Conservation (phyloP, 2,888 invertebrate species). For the Eremobia ochroleuca region DNA sequence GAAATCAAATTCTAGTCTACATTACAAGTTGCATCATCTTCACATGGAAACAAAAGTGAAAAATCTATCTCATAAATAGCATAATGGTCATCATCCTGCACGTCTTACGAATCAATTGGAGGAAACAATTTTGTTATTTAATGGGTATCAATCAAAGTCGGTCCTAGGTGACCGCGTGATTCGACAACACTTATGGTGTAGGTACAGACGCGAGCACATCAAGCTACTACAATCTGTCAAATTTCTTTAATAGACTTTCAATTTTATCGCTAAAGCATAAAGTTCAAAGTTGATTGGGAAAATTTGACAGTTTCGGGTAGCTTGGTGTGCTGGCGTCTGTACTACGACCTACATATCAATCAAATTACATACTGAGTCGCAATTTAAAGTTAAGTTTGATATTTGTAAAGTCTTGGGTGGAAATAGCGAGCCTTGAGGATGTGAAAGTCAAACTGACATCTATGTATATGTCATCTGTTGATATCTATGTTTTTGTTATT, state of each 20-base stretch:
- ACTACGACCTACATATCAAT: conserved; percentile 41
- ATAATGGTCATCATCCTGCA: conserved; percentile 61
- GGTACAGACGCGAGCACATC: no score
- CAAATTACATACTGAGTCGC: conserved; percentile 15
- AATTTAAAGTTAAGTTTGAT: not conserved
- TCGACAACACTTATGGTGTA: conserved; percentile 25
- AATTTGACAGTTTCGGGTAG: no score
- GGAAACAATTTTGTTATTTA: conserved; percentile 65
- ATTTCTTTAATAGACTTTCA: no score
- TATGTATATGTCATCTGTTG: not conserved
- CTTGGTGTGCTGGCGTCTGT: no score
- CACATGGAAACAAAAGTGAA: conserved; percentile 53
- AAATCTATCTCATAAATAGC: conserved; percentile 47
- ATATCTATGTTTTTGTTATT: not conserved
- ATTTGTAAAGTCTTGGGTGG: not conserved
- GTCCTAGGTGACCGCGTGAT: conserved; percentile 44
- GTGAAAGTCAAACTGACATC: no score
- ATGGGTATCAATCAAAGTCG: conserved; percentile 54
- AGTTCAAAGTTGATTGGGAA: no score
- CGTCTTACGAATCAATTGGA: conserved; percentile 64
- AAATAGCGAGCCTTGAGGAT: not conserved
- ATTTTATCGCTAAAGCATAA: no score
- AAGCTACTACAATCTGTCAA: no score
- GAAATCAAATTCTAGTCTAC: not conserved
- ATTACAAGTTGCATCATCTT: conserved; percentile 6